Evolutionary conservation across 2,113 vertebrate genomes (phyloP).

Genomic region (Upupa epops): DNA sequence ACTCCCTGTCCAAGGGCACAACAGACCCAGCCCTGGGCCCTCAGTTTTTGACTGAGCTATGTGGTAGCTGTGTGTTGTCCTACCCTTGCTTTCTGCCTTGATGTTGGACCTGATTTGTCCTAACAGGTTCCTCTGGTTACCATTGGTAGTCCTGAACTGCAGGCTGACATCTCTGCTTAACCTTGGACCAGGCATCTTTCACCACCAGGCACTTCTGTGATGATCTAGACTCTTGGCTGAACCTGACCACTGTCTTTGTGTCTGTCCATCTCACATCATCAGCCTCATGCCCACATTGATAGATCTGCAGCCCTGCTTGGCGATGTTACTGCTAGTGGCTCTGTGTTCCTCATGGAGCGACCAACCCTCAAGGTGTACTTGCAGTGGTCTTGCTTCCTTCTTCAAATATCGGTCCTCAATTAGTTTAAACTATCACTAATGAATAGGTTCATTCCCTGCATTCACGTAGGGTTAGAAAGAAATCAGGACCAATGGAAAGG

Average conservation of each 20-base stretch:
- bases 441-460: neutral
- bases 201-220: neutral
- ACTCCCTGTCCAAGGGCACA: neutral
- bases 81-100: neutral
- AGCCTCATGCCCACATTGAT: neutral
- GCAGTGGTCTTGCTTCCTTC: neutral
- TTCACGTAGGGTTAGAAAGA: neutral
- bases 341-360: fast-evolving
- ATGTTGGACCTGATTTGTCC: neutral
- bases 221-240: neutral
- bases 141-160: neutral
- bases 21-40: neutral
- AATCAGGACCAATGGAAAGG: neutral
- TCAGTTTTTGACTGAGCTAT: neutral
- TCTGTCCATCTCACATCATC: neutral
- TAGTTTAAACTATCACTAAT: neutral
- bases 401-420: neutral
- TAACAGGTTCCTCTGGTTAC: neutral
- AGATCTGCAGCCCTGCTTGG: neutral
- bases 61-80: neutral
- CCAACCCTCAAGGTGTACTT: neutral
- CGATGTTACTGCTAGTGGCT: neutral
- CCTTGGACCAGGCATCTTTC: neutral
- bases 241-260: neutral
- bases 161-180: neutral